These are phyloP conservation scores for Exephanes ischioxanthus DNA, from an alignment of 2,888 invertebrate genomes.

Conservation along the genomic window DNA sequence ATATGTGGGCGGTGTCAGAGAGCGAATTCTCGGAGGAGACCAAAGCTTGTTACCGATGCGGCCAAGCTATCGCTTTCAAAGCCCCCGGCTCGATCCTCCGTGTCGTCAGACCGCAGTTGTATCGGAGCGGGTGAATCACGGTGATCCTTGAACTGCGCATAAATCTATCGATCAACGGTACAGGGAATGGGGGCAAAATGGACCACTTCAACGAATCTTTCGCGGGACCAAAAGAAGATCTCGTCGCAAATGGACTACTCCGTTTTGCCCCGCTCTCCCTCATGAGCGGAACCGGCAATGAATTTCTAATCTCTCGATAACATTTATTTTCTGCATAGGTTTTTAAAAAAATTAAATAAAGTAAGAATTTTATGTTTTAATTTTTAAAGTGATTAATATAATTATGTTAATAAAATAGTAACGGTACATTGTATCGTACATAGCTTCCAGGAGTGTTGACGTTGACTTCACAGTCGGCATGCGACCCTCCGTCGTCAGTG, in stretches of 20 bases:
- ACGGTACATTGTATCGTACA: not conserved
- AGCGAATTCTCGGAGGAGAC: constrained; percentile 54
- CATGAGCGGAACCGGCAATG: too few relatives aligned
- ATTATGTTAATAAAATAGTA: not conserved
- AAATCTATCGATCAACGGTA: not conserved
- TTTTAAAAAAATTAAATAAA: not conserved
- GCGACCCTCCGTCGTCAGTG: not conserved
- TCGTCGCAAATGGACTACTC: too few relatives aligned
- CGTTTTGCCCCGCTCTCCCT: too few relatives aligned
- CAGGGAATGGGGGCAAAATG: too few relatives aligned
- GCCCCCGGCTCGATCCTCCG: constrained; percentile 25
- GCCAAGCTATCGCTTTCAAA: constrained; percentile 49
- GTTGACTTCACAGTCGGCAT: constrained; percentile 17
- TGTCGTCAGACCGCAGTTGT: constrained; percentile 22
- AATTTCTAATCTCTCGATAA: too few relatives aligned
- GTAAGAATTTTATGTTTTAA: not conserved
- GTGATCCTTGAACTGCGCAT: not conserved
- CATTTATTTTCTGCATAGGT: not conserved
- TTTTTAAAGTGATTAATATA: not conserved
- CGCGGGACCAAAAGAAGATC: too few relatives aligned
- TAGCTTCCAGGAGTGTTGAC: not conserved
- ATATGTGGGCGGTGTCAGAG: constrained; percentile 33
- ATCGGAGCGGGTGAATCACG: constrained; percentile 1
- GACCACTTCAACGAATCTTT: too few relatives aligned
- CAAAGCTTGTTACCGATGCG: constrained; percentile 54